A percentile compares a stretch with the other conserved stretches of the same genome.
Evolutionary conservation across 2,797 vertebrate species (phyloP).

Genomic region (Scolopax bukidnonensis): DNA sequence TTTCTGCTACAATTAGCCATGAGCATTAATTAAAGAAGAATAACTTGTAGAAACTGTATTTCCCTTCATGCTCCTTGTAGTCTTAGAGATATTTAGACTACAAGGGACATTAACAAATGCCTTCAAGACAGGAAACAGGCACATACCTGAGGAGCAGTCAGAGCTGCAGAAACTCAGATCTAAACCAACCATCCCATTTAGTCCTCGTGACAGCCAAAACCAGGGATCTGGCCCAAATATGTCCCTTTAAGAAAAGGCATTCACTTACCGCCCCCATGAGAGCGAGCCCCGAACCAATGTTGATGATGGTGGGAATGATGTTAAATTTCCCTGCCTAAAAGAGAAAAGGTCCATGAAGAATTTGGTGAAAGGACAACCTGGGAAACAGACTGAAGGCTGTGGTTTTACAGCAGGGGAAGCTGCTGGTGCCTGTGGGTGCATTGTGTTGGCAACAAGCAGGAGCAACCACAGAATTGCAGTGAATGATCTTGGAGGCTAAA

Average conservation of each 20-base stretch:
- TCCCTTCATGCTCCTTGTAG: neutral
- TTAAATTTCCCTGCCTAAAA: constrained; percentile 95
- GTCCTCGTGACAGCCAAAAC: neutral
- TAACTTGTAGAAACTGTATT: neutral
- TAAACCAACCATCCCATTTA: neutral
- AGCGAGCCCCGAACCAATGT: constrained; percentile 91
- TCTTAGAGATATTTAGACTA: neutral
- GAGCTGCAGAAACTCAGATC: neutral
- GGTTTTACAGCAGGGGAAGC: neutral
- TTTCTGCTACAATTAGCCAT: neutral
- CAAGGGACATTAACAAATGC: neutral
- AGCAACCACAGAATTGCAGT: neutral
- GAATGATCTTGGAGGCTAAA: neutral
- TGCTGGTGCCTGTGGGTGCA: neutral
- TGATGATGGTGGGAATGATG: constrained; percentile 93
- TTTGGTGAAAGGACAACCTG: neutral
- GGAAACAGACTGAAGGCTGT: neutral
- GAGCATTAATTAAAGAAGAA: neutral
- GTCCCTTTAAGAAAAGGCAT: neutral
- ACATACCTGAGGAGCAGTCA: neutral
- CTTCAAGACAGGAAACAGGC: neutral
- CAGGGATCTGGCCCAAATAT: neutral
- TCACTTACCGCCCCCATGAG: constrained; percentile 91
- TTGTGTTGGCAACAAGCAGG: neutral
- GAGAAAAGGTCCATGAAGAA: constrained; percentile 12